These are phyloP conservation scores for Leucopsar rothschildi DNA, from an alignment of 2,113 vertebrate genomes.

Conservation along the genomic window DNA sequence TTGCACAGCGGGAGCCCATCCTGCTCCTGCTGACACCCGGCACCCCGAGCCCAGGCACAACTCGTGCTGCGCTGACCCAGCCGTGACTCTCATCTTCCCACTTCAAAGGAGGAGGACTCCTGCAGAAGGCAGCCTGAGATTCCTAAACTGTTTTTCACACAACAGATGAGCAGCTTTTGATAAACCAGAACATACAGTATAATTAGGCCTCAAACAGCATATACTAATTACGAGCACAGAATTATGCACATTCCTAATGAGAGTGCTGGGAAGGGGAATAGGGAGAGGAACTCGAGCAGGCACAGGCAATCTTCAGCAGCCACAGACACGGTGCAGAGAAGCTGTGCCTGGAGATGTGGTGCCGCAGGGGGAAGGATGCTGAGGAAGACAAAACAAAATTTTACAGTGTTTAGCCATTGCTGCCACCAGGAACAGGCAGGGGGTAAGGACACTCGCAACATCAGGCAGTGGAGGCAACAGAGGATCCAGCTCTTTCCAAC, in stretches of 20 bases:
- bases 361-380: background rate
- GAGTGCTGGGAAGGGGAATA: background rate
- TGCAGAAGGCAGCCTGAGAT: constrained; percentile 14
- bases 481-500: background rate
- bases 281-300: background rate
- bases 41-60: background rate
- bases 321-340: rapidly evolving
- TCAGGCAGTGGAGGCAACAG: background rate
- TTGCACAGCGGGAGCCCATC: background rate
- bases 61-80: background rate
- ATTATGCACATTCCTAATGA: constrained; percentile 17
- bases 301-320: background rate
- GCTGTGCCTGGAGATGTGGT: rapidly evolving
- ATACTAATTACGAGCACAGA: constrained; percentile 2
- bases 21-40: background rate
- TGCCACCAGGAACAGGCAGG: background rate
- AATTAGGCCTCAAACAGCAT: constrained; percentile 27
- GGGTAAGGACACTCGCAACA: background rate
- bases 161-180: constrained; percentile 38
- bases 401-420: background rate
- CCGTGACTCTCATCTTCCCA: constrained; percentile 14
- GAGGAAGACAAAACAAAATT: background rate
- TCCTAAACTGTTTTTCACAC: constrained; percentile 38
- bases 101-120: constrained; percentile 23
- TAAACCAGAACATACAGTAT: constrained; percentile 9